Conservation (phyloP, 2,113 vertebrate genomes). For the Erpornis zantholeuca region DNA sequence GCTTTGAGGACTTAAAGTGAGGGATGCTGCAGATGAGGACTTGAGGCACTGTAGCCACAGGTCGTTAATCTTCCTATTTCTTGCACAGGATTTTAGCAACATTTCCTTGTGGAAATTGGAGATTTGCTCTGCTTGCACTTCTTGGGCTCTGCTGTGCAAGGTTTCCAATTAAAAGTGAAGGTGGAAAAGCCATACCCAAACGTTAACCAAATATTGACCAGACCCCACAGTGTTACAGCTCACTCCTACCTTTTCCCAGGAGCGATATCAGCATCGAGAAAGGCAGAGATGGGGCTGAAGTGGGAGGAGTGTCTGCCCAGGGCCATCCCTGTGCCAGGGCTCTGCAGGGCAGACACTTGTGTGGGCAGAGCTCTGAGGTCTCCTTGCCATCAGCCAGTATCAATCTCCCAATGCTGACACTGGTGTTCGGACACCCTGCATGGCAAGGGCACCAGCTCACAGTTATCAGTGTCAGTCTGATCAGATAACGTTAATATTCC, state of each 20-base stretch:
- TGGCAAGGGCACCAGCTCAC: neutral
- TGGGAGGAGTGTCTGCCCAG: neutral
- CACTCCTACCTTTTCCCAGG: neutral
- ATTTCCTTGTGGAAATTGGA: neutral
- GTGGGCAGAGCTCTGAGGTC: neutral
- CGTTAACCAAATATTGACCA: neutral
- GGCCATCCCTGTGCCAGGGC: neutral
- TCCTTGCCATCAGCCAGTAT: accelerated
- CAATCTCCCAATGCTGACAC: accelerated
- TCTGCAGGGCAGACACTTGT: accelerated
- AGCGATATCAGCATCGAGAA: accelerated
- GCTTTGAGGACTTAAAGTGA: neutral
- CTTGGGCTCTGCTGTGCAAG: neutral
- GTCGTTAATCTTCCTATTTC: neutral
- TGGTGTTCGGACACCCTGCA: neutral
- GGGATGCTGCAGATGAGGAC: neutral
- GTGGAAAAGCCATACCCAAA: neutral
- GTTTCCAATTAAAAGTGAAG: neutral
- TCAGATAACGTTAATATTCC: neutral
- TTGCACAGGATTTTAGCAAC: neutral
- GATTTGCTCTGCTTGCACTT: neutral
- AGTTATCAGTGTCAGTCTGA: neutral
- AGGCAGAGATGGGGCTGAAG: neutral
- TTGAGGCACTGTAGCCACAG: neutral
- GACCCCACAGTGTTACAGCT: neutral